Percentiles rank a stretch among this genome's conserved stretches.
Evolutionary conservation across 2,888 invertebrate genomes (phyloP).

Genomic region (Julus scanicus): DNA sequence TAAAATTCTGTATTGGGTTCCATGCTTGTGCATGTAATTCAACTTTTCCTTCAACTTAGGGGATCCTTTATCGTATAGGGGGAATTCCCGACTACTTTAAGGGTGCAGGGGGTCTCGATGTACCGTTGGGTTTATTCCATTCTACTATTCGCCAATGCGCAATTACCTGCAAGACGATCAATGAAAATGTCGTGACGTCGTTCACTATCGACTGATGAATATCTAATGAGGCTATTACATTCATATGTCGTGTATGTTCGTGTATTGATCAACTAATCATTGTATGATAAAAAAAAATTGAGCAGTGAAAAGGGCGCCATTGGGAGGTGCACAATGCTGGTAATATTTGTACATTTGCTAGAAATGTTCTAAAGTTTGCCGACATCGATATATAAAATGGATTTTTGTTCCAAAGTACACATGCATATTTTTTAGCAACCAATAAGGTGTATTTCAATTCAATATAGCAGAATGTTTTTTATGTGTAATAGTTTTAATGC

Average conservation of each 20-base stretch:
- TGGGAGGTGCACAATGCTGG: not conserved
- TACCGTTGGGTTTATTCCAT: not conserved
- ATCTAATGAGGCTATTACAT: slow-evolving; percentile 48
- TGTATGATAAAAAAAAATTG: slow-evolving; percentile 13
- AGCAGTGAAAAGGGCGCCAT: not conserved
- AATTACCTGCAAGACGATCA: slow-evolving; percentile 34
- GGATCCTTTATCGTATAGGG: not conserved
- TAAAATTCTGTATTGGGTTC: too few relatives aligned
- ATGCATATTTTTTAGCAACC: too few relatives aligned
- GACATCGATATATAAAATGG: too few relatives aligned
- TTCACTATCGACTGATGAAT: slow-evolving; percentile 50
- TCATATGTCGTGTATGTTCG: not conserved
- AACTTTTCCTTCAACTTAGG: too few relatives aligned
- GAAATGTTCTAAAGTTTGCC: not conserved
- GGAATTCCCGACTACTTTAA: not conserved
- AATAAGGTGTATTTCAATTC: too few relatives aligned
- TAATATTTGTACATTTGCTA: not conserved
- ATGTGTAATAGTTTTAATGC: too few relatives aligned
- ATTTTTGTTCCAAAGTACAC: too few relatives aligned
- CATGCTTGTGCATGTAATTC: too few relatives aligned
- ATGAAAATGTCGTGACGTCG: slow-evolving; percentile 47
- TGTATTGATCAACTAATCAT: slow-evolving; percentile 8
- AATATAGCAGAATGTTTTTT: too few relatives aligned
- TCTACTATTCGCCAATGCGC: not conserved
- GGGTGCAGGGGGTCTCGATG: not conserved